phyloP scores from a whole-genome alignment of 2,888 invertebrate species.

The Agrilus cyanescens region DNA sequence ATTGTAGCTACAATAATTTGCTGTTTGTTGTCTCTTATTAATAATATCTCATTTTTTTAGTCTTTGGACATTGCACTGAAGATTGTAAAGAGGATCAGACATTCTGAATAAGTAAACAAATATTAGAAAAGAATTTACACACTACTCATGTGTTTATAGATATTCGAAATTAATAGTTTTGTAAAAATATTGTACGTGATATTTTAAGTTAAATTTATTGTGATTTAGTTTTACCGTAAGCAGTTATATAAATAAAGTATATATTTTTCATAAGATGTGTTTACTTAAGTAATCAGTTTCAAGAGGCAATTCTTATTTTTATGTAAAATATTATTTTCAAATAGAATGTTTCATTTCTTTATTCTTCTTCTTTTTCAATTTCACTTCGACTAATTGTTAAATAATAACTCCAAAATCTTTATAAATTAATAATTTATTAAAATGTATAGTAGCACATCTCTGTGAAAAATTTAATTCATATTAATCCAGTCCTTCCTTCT shows the following conservation, averaged over 20 bases:
- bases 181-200: slow-evolving; percentile 8
- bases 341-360: too few species aligned
- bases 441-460: background rate
- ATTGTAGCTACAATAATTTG: too few species aligned
- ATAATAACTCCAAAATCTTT: too few species aligned
- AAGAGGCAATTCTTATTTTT: background rate
- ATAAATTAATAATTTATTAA: too few species aligned
- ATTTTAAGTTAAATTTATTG: slow-evolving; percentile 11
- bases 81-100: slow-evolving; percentile 81
- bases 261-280: too few species aligned
- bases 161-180: too few species aligned
- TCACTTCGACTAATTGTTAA: background rate
- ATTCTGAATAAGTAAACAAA: slow-evolving; percentile 40
- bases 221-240: slow-evolving; percentile 5
- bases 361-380: background rate
- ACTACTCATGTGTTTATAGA: too few species aligned
- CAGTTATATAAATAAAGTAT: slow-evolving; percentile 6
- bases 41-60: slow-evolving; percentile 41
- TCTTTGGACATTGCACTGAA: slow-evolving; percentile 78
- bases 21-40: slow-evolving; percentile 1
- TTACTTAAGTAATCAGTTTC: too few species aligned
- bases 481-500: slow-evolving; percentile 75
- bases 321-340: too few species aligned
- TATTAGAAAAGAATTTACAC: slow-evolving; percentile 5
- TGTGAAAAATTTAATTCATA: slow-evolving; percentile 1